Evolutionary conservation across 2,888 invertebrate genomes (phyloP).

Genomic region (Iselma pallidipennis): DNA sequence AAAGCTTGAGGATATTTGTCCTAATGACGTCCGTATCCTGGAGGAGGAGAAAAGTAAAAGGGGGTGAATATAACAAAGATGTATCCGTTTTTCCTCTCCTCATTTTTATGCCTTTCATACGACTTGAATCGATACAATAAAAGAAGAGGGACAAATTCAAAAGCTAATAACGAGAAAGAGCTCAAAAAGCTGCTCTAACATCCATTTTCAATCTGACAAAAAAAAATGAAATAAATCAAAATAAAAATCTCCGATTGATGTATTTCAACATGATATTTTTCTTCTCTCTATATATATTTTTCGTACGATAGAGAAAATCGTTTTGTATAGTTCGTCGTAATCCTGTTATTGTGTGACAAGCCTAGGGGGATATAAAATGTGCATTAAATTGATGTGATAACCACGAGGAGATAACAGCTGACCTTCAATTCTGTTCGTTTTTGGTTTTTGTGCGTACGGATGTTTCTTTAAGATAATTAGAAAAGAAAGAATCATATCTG

Average conservation of each 20-base stretch:
- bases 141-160: neutral
- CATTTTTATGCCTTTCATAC: conserved; percentile 47
- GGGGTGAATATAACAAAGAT: conserved; percentile 18
- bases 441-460: neutral
- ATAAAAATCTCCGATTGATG: neutral
- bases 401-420: conserved; percentile 34
- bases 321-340: conserved; percentile 4
- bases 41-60: conserved; percentile 40
- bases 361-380: conserved; percentile 41
- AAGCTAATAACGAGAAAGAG: neutral
- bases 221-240: conserved; percentile 6
- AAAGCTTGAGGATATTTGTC: conserved; percentile 44
- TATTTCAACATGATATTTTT: conserved; percentile 1
- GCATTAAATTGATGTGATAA: conserved; percentile 32
- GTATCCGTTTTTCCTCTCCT: conserved; percentile 41
- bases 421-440: conserved; percentile 28
- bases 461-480: neutral
- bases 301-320: neutral
- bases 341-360: conserved; percentile 36
- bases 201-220: conserved; percentile 6
- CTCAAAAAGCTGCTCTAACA: neutral
- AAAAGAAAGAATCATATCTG: neutral
- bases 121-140: conserved; percentile 28
- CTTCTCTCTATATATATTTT: neutral
- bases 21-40: conserved; percentile 50